Conservation (phyloP, 2,797 vertebrate species). For the Sebastes hubbsi region DNA sequence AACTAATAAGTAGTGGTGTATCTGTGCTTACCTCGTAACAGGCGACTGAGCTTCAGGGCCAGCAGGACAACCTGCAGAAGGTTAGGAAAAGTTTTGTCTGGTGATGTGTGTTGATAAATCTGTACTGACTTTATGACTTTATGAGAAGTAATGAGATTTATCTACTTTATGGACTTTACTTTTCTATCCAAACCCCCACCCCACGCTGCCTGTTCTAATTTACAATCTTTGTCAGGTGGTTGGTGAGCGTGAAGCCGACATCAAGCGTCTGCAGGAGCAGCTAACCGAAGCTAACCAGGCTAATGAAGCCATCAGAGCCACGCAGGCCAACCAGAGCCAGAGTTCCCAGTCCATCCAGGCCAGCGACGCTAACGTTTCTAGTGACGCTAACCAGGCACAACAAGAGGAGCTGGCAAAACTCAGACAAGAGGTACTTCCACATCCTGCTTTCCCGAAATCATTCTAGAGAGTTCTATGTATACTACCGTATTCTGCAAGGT, state of each 20-base stretch:
- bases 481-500: too few relatives aligned
- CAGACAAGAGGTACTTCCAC: conserved; percentile 83
- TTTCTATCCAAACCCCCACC: neutral
- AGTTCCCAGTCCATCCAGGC: conserved; percentile 45
- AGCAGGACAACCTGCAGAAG: conserved; percentile 88
- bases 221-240: conserved; percentile 71
- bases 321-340: conserved; percentile 44
- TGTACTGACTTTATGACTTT: neutral
- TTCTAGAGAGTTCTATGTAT: neutral
- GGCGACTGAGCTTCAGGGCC: conserved; percentile 84
- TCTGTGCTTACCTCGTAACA: conserved; percentile 13
- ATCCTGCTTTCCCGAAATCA: neutral
- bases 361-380: conserved; percentile 25
- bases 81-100: conserved; percentile 60
- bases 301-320: conserved; percentile 33
- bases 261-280: conserved; percentile 88
- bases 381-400: conserved; percentile 59
- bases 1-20: neutral
- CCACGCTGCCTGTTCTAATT: neutral
- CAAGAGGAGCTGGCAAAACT: conserved; percentile 88
- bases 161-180: neutral
- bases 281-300: conserved; percentile 69
- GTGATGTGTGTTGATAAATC: neutral
- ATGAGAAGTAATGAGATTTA: neutral
- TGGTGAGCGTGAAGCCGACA: conserved; percentile 87